A percentile compares a stretch with the other conserved stretches of the same genome.
Evolutionary conservation across 2,113 vertebrate species (phyloP).

Genomic region (Elanus axillaris): DNA sequence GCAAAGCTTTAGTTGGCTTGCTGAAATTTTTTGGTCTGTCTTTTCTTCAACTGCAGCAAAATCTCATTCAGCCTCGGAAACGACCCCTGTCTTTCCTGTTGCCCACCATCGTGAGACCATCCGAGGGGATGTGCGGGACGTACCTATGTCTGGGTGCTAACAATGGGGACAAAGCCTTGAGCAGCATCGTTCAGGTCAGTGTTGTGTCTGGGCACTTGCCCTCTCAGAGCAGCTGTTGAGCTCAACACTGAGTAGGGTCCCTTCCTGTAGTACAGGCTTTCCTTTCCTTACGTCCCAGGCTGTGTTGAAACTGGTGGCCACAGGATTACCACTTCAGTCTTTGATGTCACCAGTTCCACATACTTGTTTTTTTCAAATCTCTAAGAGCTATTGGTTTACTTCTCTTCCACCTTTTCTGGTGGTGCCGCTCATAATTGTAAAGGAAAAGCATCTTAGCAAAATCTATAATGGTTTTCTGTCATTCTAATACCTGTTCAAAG

Average conservation of each 20-base stretch:
- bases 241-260: neutral
- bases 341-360: neutral
- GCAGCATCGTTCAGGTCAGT: constrained; percentile 88
- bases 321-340: neutral
- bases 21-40: neutral
- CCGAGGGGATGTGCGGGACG: constrained; percentile 88
- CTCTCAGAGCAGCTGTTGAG: neutral
- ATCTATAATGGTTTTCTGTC: neutral
- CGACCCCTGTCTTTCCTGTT: constrained; percentile 91
- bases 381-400: neutral
- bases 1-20: neutral
- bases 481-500: neutral
- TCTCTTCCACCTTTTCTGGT: neutral
- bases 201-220: accelerated
- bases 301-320: neutral
- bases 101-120: constrained; percentile 89
- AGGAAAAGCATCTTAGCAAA: neutral
- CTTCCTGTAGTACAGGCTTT: neutral
- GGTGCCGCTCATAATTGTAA: neutral
- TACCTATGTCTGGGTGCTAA: constrained; percentile 89
- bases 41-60: constrained; percentile 73
- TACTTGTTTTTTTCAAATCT: neutral
- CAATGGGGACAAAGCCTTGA: constrained; percentile 85
- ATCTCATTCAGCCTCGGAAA: constrained; percentile 81
- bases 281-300: neutral